Conservation (phyloP, 1,140 invertebrate species). For the Ylistrum balloti region DNA sequence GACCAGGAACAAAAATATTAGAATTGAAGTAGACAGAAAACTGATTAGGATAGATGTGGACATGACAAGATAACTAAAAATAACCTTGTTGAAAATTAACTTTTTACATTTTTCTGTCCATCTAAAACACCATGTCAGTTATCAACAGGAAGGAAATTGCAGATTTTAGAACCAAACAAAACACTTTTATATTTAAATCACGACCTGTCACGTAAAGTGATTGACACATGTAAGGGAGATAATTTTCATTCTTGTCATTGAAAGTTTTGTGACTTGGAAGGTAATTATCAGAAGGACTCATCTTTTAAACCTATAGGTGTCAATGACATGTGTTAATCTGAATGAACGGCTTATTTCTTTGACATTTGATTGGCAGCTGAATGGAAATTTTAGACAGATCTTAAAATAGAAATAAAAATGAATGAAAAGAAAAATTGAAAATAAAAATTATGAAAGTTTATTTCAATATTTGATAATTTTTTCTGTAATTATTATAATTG, state of each 20-base stretch:
- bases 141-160: not conserved
- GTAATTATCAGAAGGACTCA: not conserved
- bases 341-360: not conserved
- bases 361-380: not conserved
- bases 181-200: not conserved
- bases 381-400: not conserved
- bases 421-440: too few species aligned
- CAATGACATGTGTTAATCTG: not conserved
- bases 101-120: too few species aligned
- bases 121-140: too few species aligned
- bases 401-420: too few species aligned
- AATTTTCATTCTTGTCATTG: not conserved
- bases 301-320: not conserved
- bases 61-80: too few species aligned
- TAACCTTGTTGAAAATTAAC: too few species aligned
- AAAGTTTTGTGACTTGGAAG: not conserved
- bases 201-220: not conserved
- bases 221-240: constrained; percentile 3
- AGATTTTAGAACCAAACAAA: not conserved
- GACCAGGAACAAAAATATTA: too few species aligned
- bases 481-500: too few species aligned
- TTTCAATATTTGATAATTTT: too few species aligned
- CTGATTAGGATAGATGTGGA: too few species aligned
- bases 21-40: too few species aligned
- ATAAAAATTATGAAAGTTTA: too few species aligned